Evolutionary conservation across 1,140 invertebrate genomes (phyloP), one percentile per base, ranked within the genome.

Genomic region (Trichogramma pretiosum): DNA sequence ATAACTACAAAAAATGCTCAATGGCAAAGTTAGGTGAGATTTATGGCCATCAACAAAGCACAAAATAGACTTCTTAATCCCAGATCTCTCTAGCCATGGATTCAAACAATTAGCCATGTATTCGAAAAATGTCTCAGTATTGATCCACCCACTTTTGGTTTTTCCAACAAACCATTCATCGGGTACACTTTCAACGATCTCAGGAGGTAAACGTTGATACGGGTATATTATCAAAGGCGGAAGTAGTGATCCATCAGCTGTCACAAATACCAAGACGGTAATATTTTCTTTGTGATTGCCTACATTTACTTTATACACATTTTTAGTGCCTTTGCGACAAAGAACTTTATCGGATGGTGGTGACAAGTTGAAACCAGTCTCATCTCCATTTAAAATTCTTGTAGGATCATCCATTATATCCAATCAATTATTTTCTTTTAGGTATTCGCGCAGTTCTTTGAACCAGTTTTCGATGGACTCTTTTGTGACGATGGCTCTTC

Each of bases 71-170:
- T 42, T 41, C 43, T 46, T 8, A 17, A 67, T 53, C 8, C 60
- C 53, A 30, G 59, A 38, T 33, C 54, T 24, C 19, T 34, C 39
- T n/a, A 63, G 19, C 52, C 55, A 63, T 17, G 52, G 61, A 42
- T 56, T 18, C 34, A 61, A 56, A 16, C 52, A 42, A 40, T 62
- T 54, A 10, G 47, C 39, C 8, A 61, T 42, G 52, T 64, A 73
- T 48, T 72, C 62, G 53, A 55, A 71, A 52, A 74, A 72, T 10
- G 52, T 61, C 50, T 58, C 57, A 19, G 42, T 46, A 28, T 54
- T 70, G 65, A 69, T 72, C 68, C 71, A 73, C 5, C 66, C 63
- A 43, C 32, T 58, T 23, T 65, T 58, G 17, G 62, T 62, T 40
- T 53, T 53, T 14, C 68, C 64, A 26, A 63, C 53, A 7, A 42